Percentiles rank a stretch among this genome's conserved stretches.
Evolutionary conservation across 2,797 vertebrate genomes (phyloP).

Genomic region (Gymnodraco acuticeps): DNA sequence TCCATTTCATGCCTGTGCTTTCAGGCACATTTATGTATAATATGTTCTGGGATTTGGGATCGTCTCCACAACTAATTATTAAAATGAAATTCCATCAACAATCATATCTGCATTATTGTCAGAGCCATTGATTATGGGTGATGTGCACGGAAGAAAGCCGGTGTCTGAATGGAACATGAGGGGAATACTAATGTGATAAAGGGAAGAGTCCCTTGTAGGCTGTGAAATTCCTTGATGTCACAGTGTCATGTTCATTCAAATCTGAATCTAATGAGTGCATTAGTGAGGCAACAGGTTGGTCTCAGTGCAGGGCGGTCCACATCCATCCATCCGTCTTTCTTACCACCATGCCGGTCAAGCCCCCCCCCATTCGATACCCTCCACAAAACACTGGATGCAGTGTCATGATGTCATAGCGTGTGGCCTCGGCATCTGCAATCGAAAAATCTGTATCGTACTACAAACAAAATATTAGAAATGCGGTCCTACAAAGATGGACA

Average conservation of each 20-base stretch:
- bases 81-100: slow-evolving; percentile 54
- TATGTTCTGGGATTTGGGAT: slow-evolving; percentile 19
- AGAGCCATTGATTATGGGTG: slow-evolving; percentile 57
- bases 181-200: slow-evolving; percentile 80
- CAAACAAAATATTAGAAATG: slow-evolving; percentile 16
- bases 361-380: slow-evolving; percentile 27
- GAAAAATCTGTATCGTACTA: neutral
- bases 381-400: slow-evolving; percentile 27
- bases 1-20: slow-evolving; percentile 15
- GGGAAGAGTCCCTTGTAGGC: slow-evolving; percentile 56
- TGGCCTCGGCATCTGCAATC: neutral
- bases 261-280: slow-evolving; percentile 74
- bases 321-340: slow-evolving; percentile 44
- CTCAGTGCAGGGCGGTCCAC: slow-evolving; percentile 52
- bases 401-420: slow-evolving; percentile 19
- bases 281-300: slow-evolving; percentile 80
- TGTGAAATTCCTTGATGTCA: slow-evolving; percentile 78
- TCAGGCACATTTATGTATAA: slow-evolving; percentile 16
- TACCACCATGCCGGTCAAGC: slow-evolving; percentile 27
- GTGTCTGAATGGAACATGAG: slow-evolving; percentile 77
- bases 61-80: slow-evolving; percentile 26
- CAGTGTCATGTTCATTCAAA: slow-evolving; percentile 75
- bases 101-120: slow-evolving; percentile 58
- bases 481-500: slow-evolving; percentile 39
- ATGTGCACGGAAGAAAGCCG: slow-evolving; percentile 56